These are phyloP conservation scores for Temnothorax rugatulus DNA, from an alignment of 2,888 invertebrate genomes.

Conservation along the genomic window DNA sequence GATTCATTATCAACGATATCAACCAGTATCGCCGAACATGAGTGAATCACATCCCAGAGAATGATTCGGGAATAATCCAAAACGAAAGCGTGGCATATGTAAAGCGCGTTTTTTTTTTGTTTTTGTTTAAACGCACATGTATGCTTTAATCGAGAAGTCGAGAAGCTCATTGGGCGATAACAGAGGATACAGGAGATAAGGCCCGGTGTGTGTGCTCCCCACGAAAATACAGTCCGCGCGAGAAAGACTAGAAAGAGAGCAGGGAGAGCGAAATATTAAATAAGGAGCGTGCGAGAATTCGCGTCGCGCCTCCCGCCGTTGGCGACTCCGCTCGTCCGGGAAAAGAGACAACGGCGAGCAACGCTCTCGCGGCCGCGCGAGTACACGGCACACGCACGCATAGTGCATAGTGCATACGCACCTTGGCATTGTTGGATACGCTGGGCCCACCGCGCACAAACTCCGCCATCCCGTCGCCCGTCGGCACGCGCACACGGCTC, in stretches of 20 bases:
- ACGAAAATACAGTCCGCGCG: neutral
- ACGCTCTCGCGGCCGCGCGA: slow-evolving; percentile 26
- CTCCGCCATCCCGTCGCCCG: slow-evolving; percentile 85
- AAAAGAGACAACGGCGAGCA: slow-evolving; percentile 3
- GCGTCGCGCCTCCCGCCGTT: neutral
- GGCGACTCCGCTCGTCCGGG: neutral
- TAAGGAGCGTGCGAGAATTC: neutral
- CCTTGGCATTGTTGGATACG: slow-evolving; percentile 86
- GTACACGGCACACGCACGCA: slow-evolving; percentile 57
- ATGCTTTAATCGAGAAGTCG: neutral
- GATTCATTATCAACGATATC: neutral
- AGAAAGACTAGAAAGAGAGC: neutral
- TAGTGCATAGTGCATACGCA: slow-evolving; percentile 74
- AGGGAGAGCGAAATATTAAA: neutral
- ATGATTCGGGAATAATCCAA: neutral
- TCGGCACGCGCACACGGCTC: slow-evolving; percentile 61
- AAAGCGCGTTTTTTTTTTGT: neutral
- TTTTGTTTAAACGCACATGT: neutral
- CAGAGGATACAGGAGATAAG: neutral
- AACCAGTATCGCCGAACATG: neutral
- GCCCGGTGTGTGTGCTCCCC: too few relatives aligned
- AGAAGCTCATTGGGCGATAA: slow-evolving; percentile 7
- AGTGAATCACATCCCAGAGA: neutral
- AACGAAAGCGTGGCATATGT: neutral
- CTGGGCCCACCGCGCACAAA: slow-evolving; percentile 87